These are phyloP conservation scores for Trichopria drosophilae DNA, from an alignment of 2,888 invertebrate species.

Conservation along the genomic window DNA sequence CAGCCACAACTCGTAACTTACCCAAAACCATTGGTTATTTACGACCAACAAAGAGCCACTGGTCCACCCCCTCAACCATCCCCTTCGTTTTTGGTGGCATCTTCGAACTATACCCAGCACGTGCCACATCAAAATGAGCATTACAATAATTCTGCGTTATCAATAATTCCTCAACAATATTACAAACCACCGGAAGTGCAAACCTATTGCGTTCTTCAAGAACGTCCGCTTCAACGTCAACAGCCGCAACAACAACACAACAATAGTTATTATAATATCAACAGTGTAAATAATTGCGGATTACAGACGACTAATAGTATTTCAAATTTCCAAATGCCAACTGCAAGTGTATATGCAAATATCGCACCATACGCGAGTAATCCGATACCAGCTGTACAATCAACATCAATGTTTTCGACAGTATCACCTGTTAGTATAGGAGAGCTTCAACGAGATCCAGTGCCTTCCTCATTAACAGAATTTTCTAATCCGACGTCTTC, in stretches of 20 bases:
- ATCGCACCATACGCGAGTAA: slow-evolving; percentile 35
- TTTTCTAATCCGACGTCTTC: slow-evolving; percentile 22
- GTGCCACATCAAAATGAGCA: slow-evolving; percentile 43
- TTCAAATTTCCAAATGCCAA: slow-evolving; percentile 40
- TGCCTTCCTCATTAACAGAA: slow-evolving; percentile 22
- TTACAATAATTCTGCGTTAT: slow-evolving; percentile 41
- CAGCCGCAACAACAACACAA: slow-evolving; percentile 38
- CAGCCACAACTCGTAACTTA: slow-evolving; percentile 39
- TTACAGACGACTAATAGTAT: slow-evolving; percentile 43
- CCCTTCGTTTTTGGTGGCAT: slow-evolving; percentile 43
- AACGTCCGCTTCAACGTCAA: slow-evolving; percentile 35
- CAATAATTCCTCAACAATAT: slow-evolving; percentile 46
- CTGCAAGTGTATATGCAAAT: slow-evolving; percentile 35
- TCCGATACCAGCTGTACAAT: slow-evolving; percentile 37
- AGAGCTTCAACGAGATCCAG: slow-evolving; percentile 36
- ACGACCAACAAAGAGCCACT: slow-evolving; percentile 42
- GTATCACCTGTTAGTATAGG: slow-evolving; percentile 36
- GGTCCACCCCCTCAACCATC: slow-evolving; percentile 35
- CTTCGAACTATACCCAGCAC: slow-evolving; percentile 44
- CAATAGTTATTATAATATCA: slow-evolving; percentile 44
- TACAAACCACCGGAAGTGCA: slow-evolving; percentile 48
- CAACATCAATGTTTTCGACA: slow-evolving; percentile 40
- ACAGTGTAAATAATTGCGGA: slow-evolving; percentile 40
- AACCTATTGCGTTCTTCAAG: slow-evolving; percentile 45
- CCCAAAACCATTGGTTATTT: slow-evolving; percentile 44